Base-by-base conservation (phyloP, 92 coral and sea anemone species). In the Epizoanthus rinbou region DNA sequence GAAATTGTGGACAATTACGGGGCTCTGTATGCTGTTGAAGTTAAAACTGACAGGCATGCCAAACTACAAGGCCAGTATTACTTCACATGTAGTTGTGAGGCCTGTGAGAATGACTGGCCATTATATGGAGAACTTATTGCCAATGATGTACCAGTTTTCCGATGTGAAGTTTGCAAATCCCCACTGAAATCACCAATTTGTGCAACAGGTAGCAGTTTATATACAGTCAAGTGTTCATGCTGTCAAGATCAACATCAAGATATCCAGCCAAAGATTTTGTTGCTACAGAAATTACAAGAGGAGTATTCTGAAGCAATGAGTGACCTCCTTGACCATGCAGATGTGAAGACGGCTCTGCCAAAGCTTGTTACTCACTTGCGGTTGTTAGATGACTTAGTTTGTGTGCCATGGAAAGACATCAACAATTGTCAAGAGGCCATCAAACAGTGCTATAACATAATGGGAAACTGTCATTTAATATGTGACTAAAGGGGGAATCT, bases 1-100 rank as follows among this genome's bases (percentile, higher is more conserved):
- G 99, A 96, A 50, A 89, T 96, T 47, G 71, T 91, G n/a, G 99
- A 96, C 82, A 96, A 96, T 75, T 96, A 96, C 84, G 99, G 99
- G 16, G 87, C 91, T 41, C 91, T 96, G 64, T 89, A 91, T 59
- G 99, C 99, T 24, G 92, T 96, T 18, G 92, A 91, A 3, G 78
- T 88, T 16, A 87, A 88, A 52, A 63, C 86, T 9, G 91, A 94
- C 60, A 89, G 99, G 35, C 88, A 65, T 4, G 87, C 79, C 28
- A 90, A 78, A 68, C 80, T 96, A 56, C 73, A 68, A 76, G 76
- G 60, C 31, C 99, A 96, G 86, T 96, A 96, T 68, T 96, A 94
- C 56, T 96, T 96, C 74, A 83, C 80, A 1, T 96, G 99, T 72
- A 45, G 80, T 1, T 96, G 99, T 74, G 50, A 80, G 47, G 94